Percentiles rank a stretch among this genome's conserved stretches.
phyloP scores from a whole-genome alignment of 2,113 vertebrate genomes.

The Phalacrocorax carbo region DNA sequence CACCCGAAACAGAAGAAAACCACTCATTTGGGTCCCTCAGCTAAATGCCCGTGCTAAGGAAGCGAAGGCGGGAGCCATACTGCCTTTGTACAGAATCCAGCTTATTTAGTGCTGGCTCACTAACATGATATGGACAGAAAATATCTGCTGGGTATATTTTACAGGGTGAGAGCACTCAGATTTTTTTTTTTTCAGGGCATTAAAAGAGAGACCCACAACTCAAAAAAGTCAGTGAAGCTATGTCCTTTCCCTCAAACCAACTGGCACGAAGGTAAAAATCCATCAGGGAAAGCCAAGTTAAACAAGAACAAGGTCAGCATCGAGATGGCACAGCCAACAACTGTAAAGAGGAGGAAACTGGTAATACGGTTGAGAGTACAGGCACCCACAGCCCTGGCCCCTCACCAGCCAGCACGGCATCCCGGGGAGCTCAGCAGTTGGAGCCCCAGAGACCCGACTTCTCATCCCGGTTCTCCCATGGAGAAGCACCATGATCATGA shows the following conservation, averaged over 20 bases:
- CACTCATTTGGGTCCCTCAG: background rate
- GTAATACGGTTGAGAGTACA: background rate
- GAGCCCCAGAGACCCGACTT: background rate
- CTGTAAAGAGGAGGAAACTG: background rate
- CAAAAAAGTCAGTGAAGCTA: background rate
- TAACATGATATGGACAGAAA: rapidly evolving
- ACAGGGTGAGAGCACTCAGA: background rate
- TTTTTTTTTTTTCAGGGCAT: background rate
- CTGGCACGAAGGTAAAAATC: background rate
- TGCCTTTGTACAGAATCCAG: background rate
- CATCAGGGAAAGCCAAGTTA: background rate
- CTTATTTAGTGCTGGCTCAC: background rate
- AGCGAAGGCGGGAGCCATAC: background rate
- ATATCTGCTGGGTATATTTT: background rate
- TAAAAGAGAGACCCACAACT: background rate
- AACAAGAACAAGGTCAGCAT: constrained; percentile 20
- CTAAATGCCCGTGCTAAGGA: rapidly evolving
- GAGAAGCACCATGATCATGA: rapidly evolving
- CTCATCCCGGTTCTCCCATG: rapidly evolving
- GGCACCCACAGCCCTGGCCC: background rate
- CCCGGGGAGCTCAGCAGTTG: background rate
- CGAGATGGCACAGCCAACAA: background rate
- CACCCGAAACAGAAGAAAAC: background rate
- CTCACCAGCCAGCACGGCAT: background rate
- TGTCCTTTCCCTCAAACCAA: constrained; percentile 1